Evolutionary conservation across 1,140 invertebrate genomes (phyloP), one percentile per base, ranked within the genome.

Genomic region (Propsilocerus akamusi): DNA sequence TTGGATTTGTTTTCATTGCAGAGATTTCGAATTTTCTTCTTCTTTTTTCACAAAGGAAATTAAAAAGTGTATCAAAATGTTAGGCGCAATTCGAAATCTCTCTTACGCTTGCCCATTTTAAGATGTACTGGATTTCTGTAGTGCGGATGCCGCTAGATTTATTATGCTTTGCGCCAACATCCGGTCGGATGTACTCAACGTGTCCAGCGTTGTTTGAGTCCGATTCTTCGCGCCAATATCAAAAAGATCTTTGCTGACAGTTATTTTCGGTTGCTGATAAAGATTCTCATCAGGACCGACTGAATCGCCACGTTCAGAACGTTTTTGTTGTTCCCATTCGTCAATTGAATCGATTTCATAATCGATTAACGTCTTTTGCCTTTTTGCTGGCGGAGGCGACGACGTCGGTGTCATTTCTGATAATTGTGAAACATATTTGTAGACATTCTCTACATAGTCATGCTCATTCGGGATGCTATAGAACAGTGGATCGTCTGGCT

Each of bases 301-400:
- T 30, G n/a, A n/a, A n/a, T 30, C 28, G 10, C 22, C 34, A 41
- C 22, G 8, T 7, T 41, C 14, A 8, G 34, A 41, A 1, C 34
- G 14, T 20, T 41, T 41, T 5, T 41, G 34, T 20, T 20, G 34
- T 41, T 41, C 34, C 34, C 34, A 41, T 41, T 41, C 17, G 10
- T 41, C 14, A 14, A 41, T 41, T 6, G 34, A 41, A 48, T 53
- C 51, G 20, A 49, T 26, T 22, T 53, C 52, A 23, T 50, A 50
- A 23, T 50, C 48, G 26, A 47, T 28, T 14, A 46, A 22, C 5
- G n/a, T 30, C n/a, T 12, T 34, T n/a, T n/a, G 5, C 26, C 49
- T 47, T 6, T 32, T 28, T 26, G 14, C 20, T 25, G 49, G 49
- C 17, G 14, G 30, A 3, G 7, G 11, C 17, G 20, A 25, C 2